Evolutionary conservation across 2,888 invertebrate genomes (phyloP).

Genomic region (Antitype chi): DNA sequence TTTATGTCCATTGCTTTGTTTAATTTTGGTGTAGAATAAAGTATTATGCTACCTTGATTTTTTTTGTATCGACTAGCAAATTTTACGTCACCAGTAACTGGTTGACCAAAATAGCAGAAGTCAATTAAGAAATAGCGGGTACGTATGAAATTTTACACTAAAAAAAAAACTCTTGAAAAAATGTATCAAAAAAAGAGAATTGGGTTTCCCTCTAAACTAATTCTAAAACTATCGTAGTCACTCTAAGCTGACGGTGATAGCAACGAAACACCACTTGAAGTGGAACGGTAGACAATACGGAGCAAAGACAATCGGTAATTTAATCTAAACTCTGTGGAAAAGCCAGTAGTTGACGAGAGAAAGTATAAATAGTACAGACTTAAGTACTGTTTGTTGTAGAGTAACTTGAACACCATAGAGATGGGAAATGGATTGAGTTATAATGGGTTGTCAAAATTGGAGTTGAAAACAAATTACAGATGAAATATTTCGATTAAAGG

Average conservation of each 20-base stretch:
- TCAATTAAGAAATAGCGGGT: neutral
- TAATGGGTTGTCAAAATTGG: neutral
- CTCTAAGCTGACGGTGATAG: conserved; percentile 16
- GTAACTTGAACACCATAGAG: conserved; percentile 57
- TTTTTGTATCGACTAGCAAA: neutral
- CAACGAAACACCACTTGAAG: conserved; percentile 59
- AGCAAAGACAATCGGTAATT: conserved; percentile 72
- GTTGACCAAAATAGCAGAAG: neutral
- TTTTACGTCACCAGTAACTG: neutral
- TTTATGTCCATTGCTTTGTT: no score
- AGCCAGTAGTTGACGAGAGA: conserved; percentile 79
- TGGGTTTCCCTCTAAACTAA: conserved; percentile 13
- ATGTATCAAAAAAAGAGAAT: neutral
- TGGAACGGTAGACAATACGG: conserved; percentile 74
- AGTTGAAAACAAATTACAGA: neutral
- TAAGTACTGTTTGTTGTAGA: conserved; percentile 56
- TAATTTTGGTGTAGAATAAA: neutral
- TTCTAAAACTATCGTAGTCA: conserved; percentile 16
- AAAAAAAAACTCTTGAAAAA: neutral
- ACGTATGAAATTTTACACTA: neutral
- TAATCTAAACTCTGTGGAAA: conserved; percentile 75
- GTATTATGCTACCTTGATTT: neutral
- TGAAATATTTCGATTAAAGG: neutral
- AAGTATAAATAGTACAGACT: conserved; percentile 78
- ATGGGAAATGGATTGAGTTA: neutral